Percentiles rank a stretch among this genome's conserved stretches.
Evolutionary conservation across 2,888 invertebrate species (phyloP).

Genomic region (Stomorhina lunata): DNA sequence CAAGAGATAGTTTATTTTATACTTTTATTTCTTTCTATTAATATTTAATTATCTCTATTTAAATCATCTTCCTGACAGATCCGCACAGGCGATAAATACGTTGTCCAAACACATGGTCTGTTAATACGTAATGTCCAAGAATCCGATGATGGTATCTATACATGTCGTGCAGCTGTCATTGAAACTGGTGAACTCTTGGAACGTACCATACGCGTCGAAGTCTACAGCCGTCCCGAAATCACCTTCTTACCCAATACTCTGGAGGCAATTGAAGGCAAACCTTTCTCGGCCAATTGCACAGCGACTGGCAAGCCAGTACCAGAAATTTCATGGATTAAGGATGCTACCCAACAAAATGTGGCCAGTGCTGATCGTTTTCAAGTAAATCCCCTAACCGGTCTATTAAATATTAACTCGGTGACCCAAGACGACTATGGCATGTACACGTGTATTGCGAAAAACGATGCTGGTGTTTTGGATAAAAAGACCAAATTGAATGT

Average conservation of each 20-base stretch:
- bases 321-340: conserved; percentile 90
- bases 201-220: conserved; percentile 89
- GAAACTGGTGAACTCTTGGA: conserved; percentile 89
- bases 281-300: conserved; percentile 87
- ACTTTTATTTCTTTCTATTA: not conserved
- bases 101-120: conserved; percentile 88
- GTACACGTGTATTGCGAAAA: conserved; percentile 90
- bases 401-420: conserved; percentile 87
- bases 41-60: not conserved
- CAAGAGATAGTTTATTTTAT: too few species aligned
- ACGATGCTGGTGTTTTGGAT: conserved; percentile 87
- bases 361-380: conserved; percentile 83
- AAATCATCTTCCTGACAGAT: conserved; percentile 80
- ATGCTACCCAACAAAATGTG: conserved; percentile 86
- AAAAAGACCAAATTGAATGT: conserved; percentile 86
- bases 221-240: conserved; percentile 88
- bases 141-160: conserved; percentile 92
- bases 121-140: conserved; percentile 88
- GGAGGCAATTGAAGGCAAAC: conserved; percentile 90
- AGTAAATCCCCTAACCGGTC: conserved; percentile 86
- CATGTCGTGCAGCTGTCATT: conserved; percentile 91
- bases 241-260: conserved; percentile 82
- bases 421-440: conserved; percentile 89
- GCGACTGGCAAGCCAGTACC: conserved; percentile 93
- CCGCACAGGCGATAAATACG: conserved; percentile 85